These are phyloP conservation scores for Hemiprocne comata DNA, from an alignment of 2,113 vertebrate species.

Conservation along the genomic window DNA sequence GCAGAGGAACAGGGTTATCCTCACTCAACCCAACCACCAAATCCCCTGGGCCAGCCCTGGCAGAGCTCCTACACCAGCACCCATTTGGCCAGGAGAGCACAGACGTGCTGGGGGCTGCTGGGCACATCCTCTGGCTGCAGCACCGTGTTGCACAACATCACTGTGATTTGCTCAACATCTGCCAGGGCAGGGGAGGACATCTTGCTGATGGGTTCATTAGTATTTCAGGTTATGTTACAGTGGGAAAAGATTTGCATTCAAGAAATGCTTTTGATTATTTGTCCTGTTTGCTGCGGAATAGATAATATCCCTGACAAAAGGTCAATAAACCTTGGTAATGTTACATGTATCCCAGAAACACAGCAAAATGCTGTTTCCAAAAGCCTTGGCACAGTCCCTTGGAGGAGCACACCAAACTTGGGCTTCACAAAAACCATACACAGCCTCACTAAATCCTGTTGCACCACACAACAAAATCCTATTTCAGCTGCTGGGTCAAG, in stretches of 20 bases:
- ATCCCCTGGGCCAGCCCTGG: not conserved
- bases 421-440: not conserved
- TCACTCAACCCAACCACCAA: not conserved
- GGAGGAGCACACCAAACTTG: not conserved
- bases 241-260: not conserved
- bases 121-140: not conserved
- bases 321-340: not conserved
- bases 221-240: not conserved
- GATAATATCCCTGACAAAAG: not conserved
- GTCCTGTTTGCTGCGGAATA: not conserved
- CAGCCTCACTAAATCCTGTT: not conserved
- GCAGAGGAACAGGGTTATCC: not conserved
- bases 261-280: not conserved
- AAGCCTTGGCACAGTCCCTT: not conserved
- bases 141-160: rapidly evolving
- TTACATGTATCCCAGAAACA: not conserved
- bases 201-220: not conserved
- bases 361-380: not conserved
- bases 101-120: rapidly evolving
- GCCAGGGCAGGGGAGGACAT: not conserved
- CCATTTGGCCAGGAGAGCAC: not conserved
- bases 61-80: not conserved
- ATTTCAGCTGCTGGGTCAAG: not conserved
- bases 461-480: not conserved
- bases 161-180: not conserved